Base-by-base conservation (phyloP, 2,888 invertebrate species). In the Meloe dianella region DNA sequence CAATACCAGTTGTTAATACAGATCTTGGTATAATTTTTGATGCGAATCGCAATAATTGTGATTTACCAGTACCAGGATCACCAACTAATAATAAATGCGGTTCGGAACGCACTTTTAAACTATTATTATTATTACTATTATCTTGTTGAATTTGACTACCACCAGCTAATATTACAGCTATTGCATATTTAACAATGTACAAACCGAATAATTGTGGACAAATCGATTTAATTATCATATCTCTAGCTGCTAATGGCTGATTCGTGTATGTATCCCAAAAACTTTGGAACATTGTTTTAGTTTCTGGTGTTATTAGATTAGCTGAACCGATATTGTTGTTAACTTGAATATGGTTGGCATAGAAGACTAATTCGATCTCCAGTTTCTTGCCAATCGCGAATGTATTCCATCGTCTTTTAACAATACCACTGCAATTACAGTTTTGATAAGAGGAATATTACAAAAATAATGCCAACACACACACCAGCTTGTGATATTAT, bases 1-100 rank as follows among this genome's bases (percentile, higher is more conserved):
- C 95, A 29, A 94, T 89, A 1, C 96, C 96, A 2, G 95, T 95
- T 0, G 95, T 95, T 73, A 93, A 85, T 9, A 96, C 92, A 0
- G 95, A 91, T 10, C 95, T 86, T 0, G 92, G 88, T 2, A 86
- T 89, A 81, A 87, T 81, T 82, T 87, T 88, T 6, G 89, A 84
- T 2, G 91, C 92, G 69, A 92, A 90, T 71, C 91, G 89, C 29
- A 96, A 85, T 61, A 96, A 84, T 82, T 95, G 94, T 0, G 96
- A 95, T 81, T 96, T 96, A 6, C 94, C 96, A 1, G 95, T 95
- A 14, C 96, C 95, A 79, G 92, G 90, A 85, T 96, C 96, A 5
- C 96, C 96, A 24, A 96, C 92, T 29, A 97, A 82, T 61, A 96
- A 84, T 70, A 96, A 84, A 85, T 97, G 96, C 22, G 93, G 90